Base-by-base conservation (phyloP, 2,797 vertebrate species). In the Synaphobranchus kaupii region DNA sequence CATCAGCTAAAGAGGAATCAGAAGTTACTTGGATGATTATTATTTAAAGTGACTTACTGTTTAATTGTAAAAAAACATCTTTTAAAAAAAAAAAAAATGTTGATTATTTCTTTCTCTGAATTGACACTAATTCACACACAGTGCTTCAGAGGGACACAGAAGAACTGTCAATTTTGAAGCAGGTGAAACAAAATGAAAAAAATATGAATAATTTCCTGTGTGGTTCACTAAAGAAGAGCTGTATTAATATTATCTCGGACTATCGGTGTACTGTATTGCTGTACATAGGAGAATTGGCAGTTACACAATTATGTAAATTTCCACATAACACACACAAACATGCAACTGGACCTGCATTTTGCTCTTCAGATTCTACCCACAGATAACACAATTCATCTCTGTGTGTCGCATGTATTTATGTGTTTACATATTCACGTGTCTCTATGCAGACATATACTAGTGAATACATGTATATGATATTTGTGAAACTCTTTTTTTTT, bases 401-500 rank as follows among this genome's bases (percentile, higher is more conserved):
- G 12, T 83, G 47, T 54, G n/a, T 83, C 31, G 39, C 13, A 22
- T 83, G 25, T 52, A 56, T 82, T 44, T 82, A 47, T 47, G 28
- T 54, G 25, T 66, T n/a, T 66, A 7, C 63, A 66, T 66, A 66
- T 66, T 28, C 10, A 28, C 25, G 63, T n/a, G n/a, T 66, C 63
- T 66, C 44, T n/a, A 17, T 73, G 10, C 13, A 82, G 68, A 52
- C 85, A 88, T 52, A 3, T n/a, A 5, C 47, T 9, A 25, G 48
- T 81, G 47, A 20, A 48, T 82, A 20, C 28, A 13, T 63, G 76
- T 6, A 47, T 44, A 17, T 78, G 52, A n/a, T 20, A 12, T 17
- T 22, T 88, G 88, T n/a, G 84, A 78, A 91, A 90, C 80, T 39
- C 7, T 73, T 88, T 82, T 39, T 56, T 8, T 54, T 68, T 28